Evolutionary conservation across 1,140 invertebrate species (phyloP).

Genomic region (Pseudobourletiella spinata): DNA sequence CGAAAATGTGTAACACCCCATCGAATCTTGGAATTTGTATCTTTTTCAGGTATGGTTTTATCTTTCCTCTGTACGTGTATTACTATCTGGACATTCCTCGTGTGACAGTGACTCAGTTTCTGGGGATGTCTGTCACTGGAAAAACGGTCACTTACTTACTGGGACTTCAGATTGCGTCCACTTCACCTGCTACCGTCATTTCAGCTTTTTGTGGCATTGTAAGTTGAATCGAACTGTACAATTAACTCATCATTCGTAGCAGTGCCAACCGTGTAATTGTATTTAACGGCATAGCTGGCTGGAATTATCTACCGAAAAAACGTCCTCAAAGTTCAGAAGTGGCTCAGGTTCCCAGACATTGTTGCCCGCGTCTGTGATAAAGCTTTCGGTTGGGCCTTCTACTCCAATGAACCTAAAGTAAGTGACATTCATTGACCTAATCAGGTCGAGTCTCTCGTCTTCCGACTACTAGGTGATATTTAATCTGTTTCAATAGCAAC

Average conservation of each 20-base stretch:
- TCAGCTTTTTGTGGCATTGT: slow-evolving; percentile 42
- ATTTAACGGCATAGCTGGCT: no score
- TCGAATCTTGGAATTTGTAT: neutral
- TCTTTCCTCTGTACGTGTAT: slow-evolving; percentile 45
- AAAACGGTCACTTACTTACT: slow-evolving; percentile 50
- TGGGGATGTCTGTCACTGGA: slow-evolving; percentile 48
- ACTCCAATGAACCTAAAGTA: slow-evolving; percentile 41
- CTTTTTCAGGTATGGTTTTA: slow-evolving; percentile 42
- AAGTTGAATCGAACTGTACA: slow-evolving; percentile 34
- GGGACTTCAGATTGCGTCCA: slow-evolving; percentile 45
- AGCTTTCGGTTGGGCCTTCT: slow-evolving; percentile 43
- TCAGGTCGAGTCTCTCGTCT: no score
- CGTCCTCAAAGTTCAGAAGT: slow-evolving; percentile 42
- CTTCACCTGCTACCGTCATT: slow-evolving; percentile 39
- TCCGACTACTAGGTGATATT: slow-evolving; percentile 1
- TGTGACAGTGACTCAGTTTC: slow-evolving; percentile 44
- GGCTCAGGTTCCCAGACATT: slow-evolving; percentile 42
- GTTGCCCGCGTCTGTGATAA: slow-evolving; percentile 41
- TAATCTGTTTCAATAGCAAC: slow-evolving; percentile 30
- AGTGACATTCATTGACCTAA: neutral
- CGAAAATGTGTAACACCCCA: no score
- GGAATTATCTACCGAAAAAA: slow-evolving; percentile 43
- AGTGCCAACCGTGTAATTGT: no score
- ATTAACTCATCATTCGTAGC: no score
- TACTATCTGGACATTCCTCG: slow-evolving; percentile 50